Evolutionary conservation across 2,888 invertebrate species (phyloP).

Genomic region (Cephus spinipes): DNA sequence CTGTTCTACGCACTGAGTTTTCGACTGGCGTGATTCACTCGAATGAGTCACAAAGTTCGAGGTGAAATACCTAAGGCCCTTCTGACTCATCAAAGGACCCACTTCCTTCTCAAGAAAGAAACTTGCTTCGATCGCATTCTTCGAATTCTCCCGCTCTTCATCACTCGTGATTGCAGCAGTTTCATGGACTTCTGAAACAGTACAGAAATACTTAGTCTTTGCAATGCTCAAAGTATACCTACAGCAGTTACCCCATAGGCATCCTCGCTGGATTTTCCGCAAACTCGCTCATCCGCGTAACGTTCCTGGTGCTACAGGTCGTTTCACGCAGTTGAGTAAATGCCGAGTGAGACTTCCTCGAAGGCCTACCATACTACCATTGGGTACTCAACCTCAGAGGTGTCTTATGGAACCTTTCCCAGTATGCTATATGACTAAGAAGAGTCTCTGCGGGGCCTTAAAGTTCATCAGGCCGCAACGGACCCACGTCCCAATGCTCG

Average conservation of each 20-base stretch:
- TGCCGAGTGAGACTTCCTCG: neutral
- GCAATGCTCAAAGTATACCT: neutral
- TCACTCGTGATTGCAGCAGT: neutral
- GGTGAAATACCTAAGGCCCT: conserved; percentile 39
- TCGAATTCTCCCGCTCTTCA: conserved; percentile 14
- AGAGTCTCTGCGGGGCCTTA: neutral
- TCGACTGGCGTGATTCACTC: conserved; percentile 46
- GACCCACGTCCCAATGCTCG: neutral
- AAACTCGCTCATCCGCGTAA: neutral
- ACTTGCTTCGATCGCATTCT: conserved; percentile 32
- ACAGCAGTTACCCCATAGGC: neutral
- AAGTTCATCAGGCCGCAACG: neutral
- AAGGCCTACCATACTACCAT: neutral
- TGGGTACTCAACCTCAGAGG: neutral
- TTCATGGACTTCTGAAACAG: neutral
- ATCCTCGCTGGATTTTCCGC: neutral
- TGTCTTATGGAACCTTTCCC: neutral
- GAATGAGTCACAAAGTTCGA: conserved; percentile 35
- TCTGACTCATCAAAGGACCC: conserved; percentile 45
- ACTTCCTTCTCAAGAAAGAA: conserved; percentile 32
- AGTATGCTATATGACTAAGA: neutral
- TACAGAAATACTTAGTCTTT: neutral
- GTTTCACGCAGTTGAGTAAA: neutral
- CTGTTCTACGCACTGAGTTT: neutral
- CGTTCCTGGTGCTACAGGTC: neutral